Evolutionary conservation across 1,140 invertebrate genomes (phyloP), one percentile per base, ranked within the genome.

Genomic region (Ceratina japonica): DNA sequence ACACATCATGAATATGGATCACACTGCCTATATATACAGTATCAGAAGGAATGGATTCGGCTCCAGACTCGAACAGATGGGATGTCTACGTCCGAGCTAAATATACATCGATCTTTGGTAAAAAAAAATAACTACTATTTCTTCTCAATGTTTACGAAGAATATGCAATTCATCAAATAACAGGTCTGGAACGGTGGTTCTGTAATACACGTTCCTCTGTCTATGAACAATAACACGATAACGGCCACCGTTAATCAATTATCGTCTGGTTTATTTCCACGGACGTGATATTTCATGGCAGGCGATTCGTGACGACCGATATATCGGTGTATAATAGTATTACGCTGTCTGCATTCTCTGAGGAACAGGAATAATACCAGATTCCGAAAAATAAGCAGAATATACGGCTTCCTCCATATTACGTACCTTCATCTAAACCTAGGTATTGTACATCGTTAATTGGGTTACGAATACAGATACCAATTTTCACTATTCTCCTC

Each of bases 261-360:
- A 78, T 72, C 69, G 31, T 37, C 51, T 22, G 24, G 75, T 78
- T 63, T 72, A 72, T 62, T 78, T 78, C 75, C 56, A 72, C 51
- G 68, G 71, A 78, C 70, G 16, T 27, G 68, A 72, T 70, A 70
- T 77, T 77, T 24, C 58, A 27, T 52, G 58, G 12, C 31, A 44
- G 12, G 58, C 18, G 49, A 52, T 37, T 27, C 49, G 65, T 63
- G 44, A 61, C 31, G 20, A 31, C 44, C 20, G 64, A 63, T 44
- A 44, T 44, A 44, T 2, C 31, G 49, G 20, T 27, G 5, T 37
- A 49, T 66, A 66, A 75, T 66, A 66, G 52, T 66, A 65, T 65
- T 58, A 51, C 7, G 18, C 18, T 15, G 4, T n/a, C n/a, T 61
- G 16, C 64, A 37, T 51, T n/a, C 64, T 37, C 20, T 20, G 51